Conservation (phyloP, 2,113 vertebrate genomes). For the Antigone vipio region DNA sequence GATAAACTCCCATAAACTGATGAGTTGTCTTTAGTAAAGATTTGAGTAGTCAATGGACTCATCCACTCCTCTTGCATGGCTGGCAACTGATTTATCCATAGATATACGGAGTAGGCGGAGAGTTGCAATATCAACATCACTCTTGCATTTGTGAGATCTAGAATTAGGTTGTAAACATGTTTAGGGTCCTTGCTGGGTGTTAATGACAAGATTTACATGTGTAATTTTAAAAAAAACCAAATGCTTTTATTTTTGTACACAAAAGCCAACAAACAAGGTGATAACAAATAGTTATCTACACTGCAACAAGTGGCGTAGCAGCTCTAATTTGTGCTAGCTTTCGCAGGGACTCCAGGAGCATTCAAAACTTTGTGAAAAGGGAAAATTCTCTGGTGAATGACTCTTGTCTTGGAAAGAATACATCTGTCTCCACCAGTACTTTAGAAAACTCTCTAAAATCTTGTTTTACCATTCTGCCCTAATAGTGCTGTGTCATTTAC, state of each 20-base stretch:
- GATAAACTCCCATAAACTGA: not conserved
- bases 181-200: not conserved
- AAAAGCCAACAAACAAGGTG: not conserved
- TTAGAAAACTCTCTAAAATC: not conserved
- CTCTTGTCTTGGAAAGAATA: not conserved
- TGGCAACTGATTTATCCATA: not conserved
- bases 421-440: not conserved
- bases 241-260: not conserved
- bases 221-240: not conserved
- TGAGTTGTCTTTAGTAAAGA: not conserved
- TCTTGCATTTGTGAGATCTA: not conserved
- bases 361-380: not conserved
- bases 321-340: not conserved
- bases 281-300: not conserved
- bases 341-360: not conserved
- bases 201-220: not conserved
- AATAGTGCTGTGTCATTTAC: not conserved
- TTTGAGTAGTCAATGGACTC: not conserved
- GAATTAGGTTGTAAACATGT: not conserved
- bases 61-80: not conserved
- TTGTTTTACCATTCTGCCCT: not conserved
- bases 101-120: not conserved
- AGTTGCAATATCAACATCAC: not conserved
- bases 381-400: not conserved
- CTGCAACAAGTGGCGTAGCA: not conserved